Conservation (phyloP, 37 sponge, comb jelly and placozoan species). For the Hexactinellida sp. region DNA sequence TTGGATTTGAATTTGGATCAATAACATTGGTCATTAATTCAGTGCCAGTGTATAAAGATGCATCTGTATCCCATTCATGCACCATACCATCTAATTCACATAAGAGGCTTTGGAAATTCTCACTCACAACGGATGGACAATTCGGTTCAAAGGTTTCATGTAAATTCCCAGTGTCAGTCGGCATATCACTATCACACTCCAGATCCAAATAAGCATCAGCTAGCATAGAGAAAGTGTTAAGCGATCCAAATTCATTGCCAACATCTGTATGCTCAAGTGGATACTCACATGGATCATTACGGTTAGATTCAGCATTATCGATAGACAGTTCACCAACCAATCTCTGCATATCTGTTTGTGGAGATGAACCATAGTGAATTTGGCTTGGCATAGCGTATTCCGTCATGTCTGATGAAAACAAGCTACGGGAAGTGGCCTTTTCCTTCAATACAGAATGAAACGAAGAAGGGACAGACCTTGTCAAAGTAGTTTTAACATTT, state of each 20-base stretch:
- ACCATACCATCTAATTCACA: slow-evolving; percentile 17
- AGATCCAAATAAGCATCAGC: background rate
- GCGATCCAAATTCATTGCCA: background rate
- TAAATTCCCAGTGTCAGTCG: background rate
- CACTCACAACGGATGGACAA: slow-evolving; percentile 10
- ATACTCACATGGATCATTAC: background rate
- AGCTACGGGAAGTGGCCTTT: background rate
- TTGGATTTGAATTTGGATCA: background rate
- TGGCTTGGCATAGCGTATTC: background rate
- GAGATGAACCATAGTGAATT: background rate
- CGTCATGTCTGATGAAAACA: background rate
- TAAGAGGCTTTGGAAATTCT: background rate
- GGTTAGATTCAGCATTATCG: background rate
- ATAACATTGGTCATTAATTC: background rate
- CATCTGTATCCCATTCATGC: slow-evolving; percentile 2
- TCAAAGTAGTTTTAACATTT: background rate
- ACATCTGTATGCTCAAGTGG: background rate
- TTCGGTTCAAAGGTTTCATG: background rate
- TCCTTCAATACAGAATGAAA: slow-evolving; percentile 15
- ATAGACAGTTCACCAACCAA: background rate
- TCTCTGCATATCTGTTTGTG: background rate
- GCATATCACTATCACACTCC: background rate
- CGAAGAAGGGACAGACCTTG: background rate
- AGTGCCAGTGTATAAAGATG: background rate
- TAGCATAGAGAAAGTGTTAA: background rate